Base-by-base conservation (phyloP, 2,113 vertebrate species). In the Oncorhynchus kisutch region DNA sequence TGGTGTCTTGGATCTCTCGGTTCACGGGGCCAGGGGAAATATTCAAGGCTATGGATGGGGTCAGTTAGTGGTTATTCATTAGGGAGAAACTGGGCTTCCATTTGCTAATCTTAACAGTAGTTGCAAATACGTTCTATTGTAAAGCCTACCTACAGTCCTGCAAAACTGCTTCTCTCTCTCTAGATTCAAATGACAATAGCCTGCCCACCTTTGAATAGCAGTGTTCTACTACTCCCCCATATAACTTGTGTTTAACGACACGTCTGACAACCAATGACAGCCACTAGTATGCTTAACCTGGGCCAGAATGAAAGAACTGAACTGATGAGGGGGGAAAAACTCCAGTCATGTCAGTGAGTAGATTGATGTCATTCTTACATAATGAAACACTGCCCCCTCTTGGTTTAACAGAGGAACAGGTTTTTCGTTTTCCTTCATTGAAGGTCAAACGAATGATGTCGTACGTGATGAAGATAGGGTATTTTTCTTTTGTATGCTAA, bases 341-440 rank as follows among this genome's bases (percentile, higher is more conserved):
- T 45, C 39, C 39, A 45, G 39, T 11, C 39, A 2, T 70, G 67
- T 16, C 25, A 11, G 39, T 45, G 39, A 45, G 12, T n/a, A 12
- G 13, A 4, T 25, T 45, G 9, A 45, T 45, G 39, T 22, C 31
- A 5, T 18, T 68, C 2, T 45, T 48, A 12, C 45, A 70, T 60
- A 74, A 73, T 54, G 51, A 72, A 57, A 67, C 54, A 83, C 74
- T 83, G 81, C 74, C 81, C 75, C 62, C 78, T 74, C 4, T 27
- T 76, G 81, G 70, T 49, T 49, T 48, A 49, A 34, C 20, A 29
- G 27, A 68, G 68, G 49, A 14, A 54, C 16, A 13, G 59, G 18
- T 27, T 57, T 62, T 73, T 27, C 13, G 0, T 45, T 69, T 25
- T 24, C 65, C 12, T 45, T 20, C 4, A 51, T 24, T 68, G 57